Evolutionary conservation across 2,888 invertebrate genomes (phyloP).

Genomic region (Ptychoptera albimana): DNA sequence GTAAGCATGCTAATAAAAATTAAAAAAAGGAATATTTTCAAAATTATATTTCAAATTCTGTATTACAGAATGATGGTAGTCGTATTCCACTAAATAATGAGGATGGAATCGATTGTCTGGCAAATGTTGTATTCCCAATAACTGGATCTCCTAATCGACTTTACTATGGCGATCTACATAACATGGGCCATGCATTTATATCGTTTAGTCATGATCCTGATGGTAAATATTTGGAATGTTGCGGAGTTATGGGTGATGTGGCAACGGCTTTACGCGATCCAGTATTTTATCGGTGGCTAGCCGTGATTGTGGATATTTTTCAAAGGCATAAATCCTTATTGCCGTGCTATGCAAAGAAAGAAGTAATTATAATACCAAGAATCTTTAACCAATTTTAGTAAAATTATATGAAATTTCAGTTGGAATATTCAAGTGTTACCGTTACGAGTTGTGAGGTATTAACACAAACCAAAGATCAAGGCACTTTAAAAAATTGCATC

Average conservation of each 20-base stretch:
- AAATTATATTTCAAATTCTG: conserved; percentile 9
- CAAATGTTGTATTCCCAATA: conserved; percentile 20
- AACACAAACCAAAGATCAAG: conserved; percentile 6
- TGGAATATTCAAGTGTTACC: neutral
- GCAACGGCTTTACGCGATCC: conserved; percentile 26
- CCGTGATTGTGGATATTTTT: conserved; percentile 23
- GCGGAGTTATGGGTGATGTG: conserved; percentile 22
- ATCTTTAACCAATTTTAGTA: neutral
- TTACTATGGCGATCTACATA: conserved; percentile 19
- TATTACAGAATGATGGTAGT: conserved; percentile 11
- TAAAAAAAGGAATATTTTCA: neutral
- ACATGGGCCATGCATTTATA: conserved; percentile 18
- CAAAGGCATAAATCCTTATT: conserved; percentile 19
- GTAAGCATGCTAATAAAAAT: conserved; percentile 1
- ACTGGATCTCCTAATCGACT: conserved; percentile 11
- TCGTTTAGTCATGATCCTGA: conserved; percentile 20
- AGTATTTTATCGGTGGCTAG: conserved; percentile 26
- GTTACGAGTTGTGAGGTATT: conserved; percentile 5
- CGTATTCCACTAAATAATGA: conserved; percentile 15
- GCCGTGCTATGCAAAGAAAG: conserved; percentile 16
- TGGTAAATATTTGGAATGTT: conserved; percentile 40
- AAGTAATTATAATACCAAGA: conserved; percentile 9
- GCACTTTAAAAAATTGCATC: conserved; percentile 5
- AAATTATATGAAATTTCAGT: neutral
- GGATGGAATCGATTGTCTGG: conserved; percentile 22